A percentile compares a stretch with the other conserved stretches of the same genome.
Evolutionary conservation across 23 tunicate species (phyloP).

Genomic region (Styela plicata): DNA sequence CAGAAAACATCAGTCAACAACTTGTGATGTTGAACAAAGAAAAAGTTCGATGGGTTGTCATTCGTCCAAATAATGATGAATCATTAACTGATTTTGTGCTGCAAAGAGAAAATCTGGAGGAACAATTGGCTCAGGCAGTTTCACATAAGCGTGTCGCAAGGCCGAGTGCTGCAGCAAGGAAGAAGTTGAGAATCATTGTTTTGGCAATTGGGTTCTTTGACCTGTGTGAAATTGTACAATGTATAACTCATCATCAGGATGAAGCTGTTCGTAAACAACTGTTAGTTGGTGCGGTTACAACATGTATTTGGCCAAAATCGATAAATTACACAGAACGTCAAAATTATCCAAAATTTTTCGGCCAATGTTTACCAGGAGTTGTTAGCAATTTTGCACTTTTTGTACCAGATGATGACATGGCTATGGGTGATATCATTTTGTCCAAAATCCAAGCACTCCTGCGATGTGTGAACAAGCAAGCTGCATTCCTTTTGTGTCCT

Average conservation of each 20-base stretch:
- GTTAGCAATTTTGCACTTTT: constrained; percentile 34
- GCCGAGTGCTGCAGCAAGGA: constrained; percentile 76
- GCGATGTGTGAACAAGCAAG: constrained; percentile 55
- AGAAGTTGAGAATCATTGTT: constrained; percentile 51
- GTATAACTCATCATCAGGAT: constrained; percentile 51
- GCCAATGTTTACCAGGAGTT: constrained; percentile 55
- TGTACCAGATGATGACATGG: constrained; percentile 4
- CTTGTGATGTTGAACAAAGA: constrained; percentile 65
- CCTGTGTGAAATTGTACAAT: constrained; percentile 36
- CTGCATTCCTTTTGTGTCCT: constrained; percentile 71
- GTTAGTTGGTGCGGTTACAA: constrained; percentile 61
- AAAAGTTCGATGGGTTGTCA: constrained; percentile 78
- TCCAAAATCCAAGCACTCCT: constrained; percentile 49
- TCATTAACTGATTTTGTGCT: background rate
- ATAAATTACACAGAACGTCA: constrained; percentile 22
- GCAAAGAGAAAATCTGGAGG: constrained; percentile 4
- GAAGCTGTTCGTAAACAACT: constrained; percentile 35
- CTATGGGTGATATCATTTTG: constrained; percentile 42
- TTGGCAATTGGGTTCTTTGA: constrained; percentile 68
- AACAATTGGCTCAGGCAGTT: constrained; percentile 47
- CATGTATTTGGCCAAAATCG: constrained; percentile 54
- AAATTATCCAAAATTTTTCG: constrained; percentile 46
- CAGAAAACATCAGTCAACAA: constrained; percentile 43
- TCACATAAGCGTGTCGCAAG: constrained; percentile 39
- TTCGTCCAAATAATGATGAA: background rate